Evolutionary conservation across 2,113 vertebrate genomes (phyloP).

Genomic region (Mus pahari): DNA sequence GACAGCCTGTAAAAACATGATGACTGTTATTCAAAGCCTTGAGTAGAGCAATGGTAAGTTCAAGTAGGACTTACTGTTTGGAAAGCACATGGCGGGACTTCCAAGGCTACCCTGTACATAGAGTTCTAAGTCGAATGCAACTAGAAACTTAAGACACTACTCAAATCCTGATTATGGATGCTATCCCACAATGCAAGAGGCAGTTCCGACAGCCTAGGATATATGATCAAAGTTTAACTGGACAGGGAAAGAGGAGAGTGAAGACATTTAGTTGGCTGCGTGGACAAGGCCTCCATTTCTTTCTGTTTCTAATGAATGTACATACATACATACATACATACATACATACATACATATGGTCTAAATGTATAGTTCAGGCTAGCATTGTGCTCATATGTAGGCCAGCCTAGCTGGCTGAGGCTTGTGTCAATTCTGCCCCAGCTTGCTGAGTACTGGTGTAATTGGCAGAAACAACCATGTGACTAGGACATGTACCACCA

Average conservation of each 20-base stretch:
- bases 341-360: too few relatives aligned
- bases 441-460: not conserved
- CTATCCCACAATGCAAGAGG: not conserved
- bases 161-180: not conserved
- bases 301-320: not conserved
- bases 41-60: not conserved
- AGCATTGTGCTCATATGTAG: not conserved
- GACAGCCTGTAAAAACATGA: not conserved
- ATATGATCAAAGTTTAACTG: not conserved
- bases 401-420: not conserved
- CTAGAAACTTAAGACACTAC: not conserved
- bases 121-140: not conserved
- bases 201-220: not conserved
- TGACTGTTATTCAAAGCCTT: not conserved
- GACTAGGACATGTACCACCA: not conserved
- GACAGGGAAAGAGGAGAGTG: not conserved
- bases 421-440: too few relatives aligned
- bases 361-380: not conserved
- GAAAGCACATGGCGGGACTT: not conserved
- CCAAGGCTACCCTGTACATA: too few relatives aligned
- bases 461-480: not conserved
- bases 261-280: not conserved
- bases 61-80: not conserved
- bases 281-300: not conserved
- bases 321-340: too few relatives aligned